These are phyloP conservation scores for Drosophila orosa DNA, from an alignment of 1,140 invertebrate species.

Conservation along the genomic window DNA sequence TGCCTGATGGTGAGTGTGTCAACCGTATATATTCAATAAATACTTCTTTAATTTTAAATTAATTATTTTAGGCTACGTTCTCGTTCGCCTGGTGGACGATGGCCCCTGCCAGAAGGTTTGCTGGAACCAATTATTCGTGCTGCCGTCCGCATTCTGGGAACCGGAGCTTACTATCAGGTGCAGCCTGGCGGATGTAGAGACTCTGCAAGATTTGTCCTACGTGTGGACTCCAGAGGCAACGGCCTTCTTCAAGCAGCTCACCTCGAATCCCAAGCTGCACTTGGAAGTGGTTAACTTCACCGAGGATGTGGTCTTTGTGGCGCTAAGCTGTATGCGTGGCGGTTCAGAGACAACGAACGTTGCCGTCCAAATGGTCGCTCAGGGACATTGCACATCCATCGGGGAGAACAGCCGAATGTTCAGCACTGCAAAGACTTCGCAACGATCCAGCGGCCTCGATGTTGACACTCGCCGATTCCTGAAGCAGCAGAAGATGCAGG, in stretches of 20 bases:
- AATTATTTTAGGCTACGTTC: conserved; percentile 42
- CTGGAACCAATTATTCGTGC: conserved; percentile 59
- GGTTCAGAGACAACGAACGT: conserved; percentile 46
- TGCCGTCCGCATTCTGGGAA: conserved; percentile 44
- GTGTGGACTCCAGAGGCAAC: conserved; percentile 59
- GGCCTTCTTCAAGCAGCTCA: conserved; percentile 50
- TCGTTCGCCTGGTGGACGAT: conserved; percentile 64
- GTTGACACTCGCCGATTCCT: conserved; percentile 32
- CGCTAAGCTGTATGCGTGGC: conserved; percentile 43
- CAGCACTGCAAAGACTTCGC: not conserved
- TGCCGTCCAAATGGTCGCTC: conserved; percentile 53
- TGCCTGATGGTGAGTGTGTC: conserved; percentile 50
- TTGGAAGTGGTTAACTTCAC: conserved; percentile 40
- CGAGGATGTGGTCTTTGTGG: conserved; percentile 33
- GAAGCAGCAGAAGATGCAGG: conserved; percentile 7
- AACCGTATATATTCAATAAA: not conserved
- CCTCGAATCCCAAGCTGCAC: conserved; percentile 61
- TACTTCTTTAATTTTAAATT: not conserved
- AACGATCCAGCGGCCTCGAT: not conserved
- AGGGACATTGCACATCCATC: conserved; percentile 52
- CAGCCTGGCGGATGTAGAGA: conserved; percentile 68
- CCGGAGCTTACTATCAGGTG: conserved; percentile 56
- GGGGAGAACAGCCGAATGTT: conserved; percentile 47
- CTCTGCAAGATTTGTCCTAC: conserved; percentile 55
- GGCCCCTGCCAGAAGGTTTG: conserved; percentile 39